Evolutionary conservation across 2,113 vertebrate genomes (phyloP).

Genomic region (Rhynchomys soricoides): DNA sequence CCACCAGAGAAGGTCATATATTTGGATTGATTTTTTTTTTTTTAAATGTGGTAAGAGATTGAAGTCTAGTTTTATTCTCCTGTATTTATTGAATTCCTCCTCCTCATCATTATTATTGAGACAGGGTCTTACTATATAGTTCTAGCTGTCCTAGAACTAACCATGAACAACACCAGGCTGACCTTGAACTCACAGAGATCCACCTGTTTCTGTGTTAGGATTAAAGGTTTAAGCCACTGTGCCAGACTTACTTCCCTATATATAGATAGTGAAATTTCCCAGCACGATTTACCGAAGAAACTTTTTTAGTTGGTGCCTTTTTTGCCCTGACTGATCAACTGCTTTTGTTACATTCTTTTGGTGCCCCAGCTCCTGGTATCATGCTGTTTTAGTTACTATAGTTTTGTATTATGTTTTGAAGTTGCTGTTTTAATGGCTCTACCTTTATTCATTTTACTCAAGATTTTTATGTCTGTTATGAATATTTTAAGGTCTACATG

Average conservation of each 20-base stretch:
- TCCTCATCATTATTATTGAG: background rate
- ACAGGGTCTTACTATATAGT: background rate
- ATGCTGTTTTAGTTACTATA: background rate
- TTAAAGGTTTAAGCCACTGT: background rate
- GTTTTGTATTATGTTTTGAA: background rate
- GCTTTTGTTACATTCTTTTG: background rate
- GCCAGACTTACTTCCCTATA: background rate
- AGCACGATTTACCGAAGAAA: background rate
- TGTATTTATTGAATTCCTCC: background rate
- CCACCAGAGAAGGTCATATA: background rate
- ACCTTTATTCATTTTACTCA: background rate
- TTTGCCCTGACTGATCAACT: background rate
- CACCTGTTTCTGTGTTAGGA: background rate
- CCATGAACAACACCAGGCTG: background rate
- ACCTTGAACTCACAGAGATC: background rate
- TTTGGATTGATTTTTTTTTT: constrained; percentile 12
- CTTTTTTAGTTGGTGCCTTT: background rate
- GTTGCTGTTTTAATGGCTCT: background rate
- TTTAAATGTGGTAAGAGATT: background rate
- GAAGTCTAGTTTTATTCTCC: background rate
- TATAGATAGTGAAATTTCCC: background rate
- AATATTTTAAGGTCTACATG: background rate
- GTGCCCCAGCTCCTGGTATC: background rate
- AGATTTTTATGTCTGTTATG: background rate
- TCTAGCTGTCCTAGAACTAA: background rate